Evolutionary conservation across 1,140 invertebrate species (phyloP), one percentile per base, ranked within the genome.

Genomic region (Ooceraea biroi): DNA sequence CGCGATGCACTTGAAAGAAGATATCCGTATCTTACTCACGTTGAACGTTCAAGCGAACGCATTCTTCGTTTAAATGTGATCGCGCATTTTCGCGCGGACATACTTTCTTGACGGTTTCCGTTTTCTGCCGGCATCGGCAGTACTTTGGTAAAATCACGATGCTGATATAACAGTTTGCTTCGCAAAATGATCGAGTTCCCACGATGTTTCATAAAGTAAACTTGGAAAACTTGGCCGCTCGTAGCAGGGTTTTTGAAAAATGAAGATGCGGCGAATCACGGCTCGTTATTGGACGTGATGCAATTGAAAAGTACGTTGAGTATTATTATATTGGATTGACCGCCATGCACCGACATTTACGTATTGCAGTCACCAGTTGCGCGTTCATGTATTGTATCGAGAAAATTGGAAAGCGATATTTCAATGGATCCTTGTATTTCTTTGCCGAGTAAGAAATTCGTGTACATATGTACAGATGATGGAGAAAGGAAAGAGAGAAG

Each of bases 211-310:
- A 48, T 68, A 55, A 68, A 68, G 68, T 78, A 78, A 78, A 68
- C 68, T 78, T n/a, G 63, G 63, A 55, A 68, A 69, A 63, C 44
- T 30, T 14, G 2, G 3, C 25, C 10, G 10, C 27, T n/a, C 19
- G 30, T 36, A 11, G 19, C 63, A 3, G 57, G 68, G 48, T 30
- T 78, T 69, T 78, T 78, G 1, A 44, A 78, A 69, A n/a, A n/a
- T 22, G 50, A 57, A 36, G 22, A 27, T 46, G 11, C 36, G 22
- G n/a, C 12, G 11, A 25, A 3, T 14, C 30, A 17, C 12, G 22
- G 17, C 76, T 78, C 52, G 76, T 78, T 78, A 78, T 78, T 63
- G 76, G 63, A 46, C 17, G 22, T 41, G 61, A 77, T 77, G 60
- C 55, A 69, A 48, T 14, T 66, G 19, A 65, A 50, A 41, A 44